Percentiles rank a stretch among this genome's conserved stretches.
These are phyloP conservation scores for Stegana nigrithorax DNA, from an alignment of 2,888 invertebrate genomes.

Conservation along the genomic window DNA sequence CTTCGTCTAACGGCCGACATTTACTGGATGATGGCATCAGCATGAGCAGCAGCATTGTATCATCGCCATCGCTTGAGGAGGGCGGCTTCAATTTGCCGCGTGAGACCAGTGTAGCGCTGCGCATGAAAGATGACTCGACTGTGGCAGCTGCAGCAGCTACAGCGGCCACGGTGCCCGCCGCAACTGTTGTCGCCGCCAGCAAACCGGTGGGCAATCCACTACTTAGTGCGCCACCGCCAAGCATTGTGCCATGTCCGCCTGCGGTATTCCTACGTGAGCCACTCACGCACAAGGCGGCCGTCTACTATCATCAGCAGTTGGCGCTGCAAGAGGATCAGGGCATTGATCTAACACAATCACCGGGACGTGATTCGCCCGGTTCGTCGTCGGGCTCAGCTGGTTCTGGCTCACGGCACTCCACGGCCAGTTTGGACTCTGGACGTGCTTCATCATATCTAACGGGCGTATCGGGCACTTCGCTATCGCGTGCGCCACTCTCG, in stretches of 20 bases:
- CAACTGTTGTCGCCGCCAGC: conserved; percentile 33
- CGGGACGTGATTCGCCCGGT: conserved; percentile 93
- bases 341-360: conserved; percentile 90
- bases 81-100: conserved; percentile 68
- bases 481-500: conserved; percentile 69
- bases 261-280: conserved; percentile 76
- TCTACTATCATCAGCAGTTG: conserved; percentile 84
- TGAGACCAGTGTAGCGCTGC: conserved; percentile 67
- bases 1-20: conserved; percentile 34
- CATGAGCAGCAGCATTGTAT: conserved; percentile 67
- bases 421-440: conserved; percentile 88
- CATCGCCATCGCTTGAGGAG: conserved; percentile 69
- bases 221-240: conserved; percentile 43
- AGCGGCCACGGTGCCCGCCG: conserved; percentile 30
- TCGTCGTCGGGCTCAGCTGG: conserved; percentile 89
- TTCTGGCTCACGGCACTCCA: conserved; percentile 89
- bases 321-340: conserved; percentile 89
- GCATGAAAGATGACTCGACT: conserved; percentile 61
- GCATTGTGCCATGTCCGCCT: conserved; percentile 72
- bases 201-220: conserved; percentile 32
- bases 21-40: conserved; percentile 58
- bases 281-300: conserved; percentile 80
- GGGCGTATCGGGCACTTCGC: conserved; percentile 66
- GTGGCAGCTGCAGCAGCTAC: conserved; percentile 15
- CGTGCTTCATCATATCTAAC: conserved; percentile 84